Evolutionary conservation across 2,113 vertebrate species (phyloP).

Genomic region (Vulpes vulpes): DNA sequence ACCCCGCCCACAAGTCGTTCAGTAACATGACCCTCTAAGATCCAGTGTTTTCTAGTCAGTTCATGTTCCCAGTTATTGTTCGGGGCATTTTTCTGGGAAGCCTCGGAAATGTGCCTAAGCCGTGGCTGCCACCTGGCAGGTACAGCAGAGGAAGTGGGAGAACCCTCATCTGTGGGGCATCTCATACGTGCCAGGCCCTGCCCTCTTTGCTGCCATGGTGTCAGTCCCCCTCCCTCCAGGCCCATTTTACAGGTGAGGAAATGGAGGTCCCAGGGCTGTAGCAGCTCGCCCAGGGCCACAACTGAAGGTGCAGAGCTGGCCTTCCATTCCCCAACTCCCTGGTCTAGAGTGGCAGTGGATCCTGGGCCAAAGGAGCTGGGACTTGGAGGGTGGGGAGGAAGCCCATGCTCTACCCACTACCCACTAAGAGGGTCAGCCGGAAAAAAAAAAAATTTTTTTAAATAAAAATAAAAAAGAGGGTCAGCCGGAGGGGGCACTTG

Average conservation of each 20-base stretch:
- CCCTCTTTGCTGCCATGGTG: background rate
- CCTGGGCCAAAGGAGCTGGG: background rate
- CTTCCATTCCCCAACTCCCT: background rate
- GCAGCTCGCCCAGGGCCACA: background rate
- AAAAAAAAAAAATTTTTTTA: too few relatives aligned
- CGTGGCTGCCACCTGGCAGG: background rate
- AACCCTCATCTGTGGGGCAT: background rate
- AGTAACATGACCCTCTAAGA: background rate
- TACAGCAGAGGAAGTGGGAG: background rate
- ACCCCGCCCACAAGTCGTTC: rapidly evolving
- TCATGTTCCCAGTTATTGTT: background rate
- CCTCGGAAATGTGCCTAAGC: background rate
- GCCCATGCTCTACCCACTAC: background rate
- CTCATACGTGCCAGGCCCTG: background rate
- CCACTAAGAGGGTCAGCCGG: too few relatives aligned
- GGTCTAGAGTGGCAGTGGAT: background rate
- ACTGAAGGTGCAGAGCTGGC: background rate
- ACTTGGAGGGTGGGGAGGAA: background rate
- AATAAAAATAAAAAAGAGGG: background rate
- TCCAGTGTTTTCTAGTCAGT: background rate
- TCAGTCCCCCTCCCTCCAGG: background rate
- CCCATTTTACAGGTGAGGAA: background rate
- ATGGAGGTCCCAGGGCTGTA: background rate
- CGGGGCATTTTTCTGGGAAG: constrained; percentile 9
- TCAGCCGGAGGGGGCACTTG: too few relatives aligned